These are phyloP conservation scores for Agrotis clavis DNA, from an alignment of 2,888 invertebrate species.

Conservation along the genomic window DNA sequence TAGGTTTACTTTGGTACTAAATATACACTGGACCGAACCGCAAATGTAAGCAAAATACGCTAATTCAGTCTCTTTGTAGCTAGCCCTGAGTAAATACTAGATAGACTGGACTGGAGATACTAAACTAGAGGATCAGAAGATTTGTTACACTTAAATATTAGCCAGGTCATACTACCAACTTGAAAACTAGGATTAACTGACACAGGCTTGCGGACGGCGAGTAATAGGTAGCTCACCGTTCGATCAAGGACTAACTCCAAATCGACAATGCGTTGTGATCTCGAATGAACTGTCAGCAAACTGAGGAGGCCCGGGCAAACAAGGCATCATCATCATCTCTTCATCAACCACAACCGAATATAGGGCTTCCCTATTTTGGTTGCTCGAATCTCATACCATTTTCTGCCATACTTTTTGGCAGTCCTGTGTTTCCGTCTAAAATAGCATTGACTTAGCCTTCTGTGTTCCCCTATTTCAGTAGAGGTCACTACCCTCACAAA, in stretches of 20 bases:
- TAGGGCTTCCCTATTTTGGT: too few relatives aligned
- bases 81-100: slow-evolving; percentile 42
- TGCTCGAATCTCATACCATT: too few relatives aligned
- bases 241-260: too few relatives aligned
- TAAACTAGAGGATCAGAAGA: slow-evolving; percentile 19
- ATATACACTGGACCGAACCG: slow-evolving; percentile 27
- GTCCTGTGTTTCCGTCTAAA: neutral
- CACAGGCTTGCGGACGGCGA: too few relatives aligned
- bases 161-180: neutral
- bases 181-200: neutral
- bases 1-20: slow-evolving; percentile 39
- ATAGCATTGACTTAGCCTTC: slow-evolving; percentile 21
- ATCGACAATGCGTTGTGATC: too few relatives aligned
- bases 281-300: too few relatives aligned
- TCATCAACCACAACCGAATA: too few relatives aligned
- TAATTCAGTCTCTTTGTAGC: slow-evolving; percentile 21
- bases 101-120: neutral
- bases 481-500: slow-evolving; percentile 49
- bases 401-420: too few relatives aligned
- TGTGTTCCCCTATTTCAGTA: neutral
- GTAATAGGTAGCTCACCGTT: too few relatives aligned
- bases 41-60: slow-evolving; percentile 30
- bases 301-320: too few relatives aligned
- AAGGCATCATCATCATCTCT: too few relatives aligned
- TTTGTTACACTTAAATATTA: neutral